Conservation (phyloP, 92 coral and sea anemone genomes). For the Phenganax stokvisi region DNA sequence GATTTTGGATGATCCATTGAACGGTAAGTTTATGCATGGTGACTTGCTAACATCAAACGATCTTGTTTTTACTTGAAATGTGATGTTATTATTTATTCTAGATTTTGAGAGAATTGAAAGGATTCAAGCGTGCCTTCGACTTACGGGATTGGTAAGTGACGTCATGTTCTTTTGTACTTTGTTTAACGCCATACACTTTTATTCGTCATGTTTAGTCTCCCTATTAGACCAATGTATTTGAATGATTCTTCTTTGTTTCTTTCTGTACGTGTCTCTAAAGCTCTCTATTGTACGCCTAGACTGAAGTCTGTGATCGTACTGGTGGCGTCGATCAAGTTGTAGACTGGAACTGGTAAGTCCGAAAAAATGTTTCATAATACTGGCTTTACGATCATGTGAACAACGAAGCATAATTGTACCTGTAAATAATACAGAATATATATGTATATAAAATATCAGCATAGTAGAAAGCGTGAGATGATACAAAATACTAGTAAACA, state of each 20-base stretch:
- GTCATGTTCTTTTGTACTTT: no score
- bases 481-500: no score
- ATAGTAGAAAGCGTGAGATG: no score
- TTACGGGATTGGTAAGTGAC: slow-evolving; percentile 64
- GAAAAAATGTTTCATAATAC: background rate
- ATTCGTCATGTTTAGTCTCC: no score
- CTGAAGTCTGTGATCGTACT: slow-evolving; percentile 55
- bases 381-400: no score
- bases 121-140: slow-evolving; percentile 57
- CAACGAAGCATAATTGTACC: no score
- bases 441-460: no score
- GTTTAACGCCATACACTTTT: background rate
- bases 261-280: background rate
- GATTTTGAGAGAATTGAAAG: slow-evolving; percentile 51
- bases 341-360: slow-evolving; percentile 71
- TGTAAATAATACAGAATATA: no score
- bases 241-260: no score
- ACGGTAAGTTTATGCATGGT: slow-evolving; percentile 14
- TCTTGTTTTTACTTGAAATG: background rate
- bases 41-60: background rate
- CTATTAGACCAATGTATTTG: no score
- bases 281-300: slow-evolving; percentile 17
- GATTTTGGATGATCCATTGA: slow-evolving; percentile 25
- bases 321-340: slow-evolving; percentile 70
- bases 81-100: slow-evolving; percentile 11